These are phyloP conservation scores for Rhagologus leucostigma DNA, from an alignment of 2,113 vertebrate species.

Conservation along the genomic window DNA sequence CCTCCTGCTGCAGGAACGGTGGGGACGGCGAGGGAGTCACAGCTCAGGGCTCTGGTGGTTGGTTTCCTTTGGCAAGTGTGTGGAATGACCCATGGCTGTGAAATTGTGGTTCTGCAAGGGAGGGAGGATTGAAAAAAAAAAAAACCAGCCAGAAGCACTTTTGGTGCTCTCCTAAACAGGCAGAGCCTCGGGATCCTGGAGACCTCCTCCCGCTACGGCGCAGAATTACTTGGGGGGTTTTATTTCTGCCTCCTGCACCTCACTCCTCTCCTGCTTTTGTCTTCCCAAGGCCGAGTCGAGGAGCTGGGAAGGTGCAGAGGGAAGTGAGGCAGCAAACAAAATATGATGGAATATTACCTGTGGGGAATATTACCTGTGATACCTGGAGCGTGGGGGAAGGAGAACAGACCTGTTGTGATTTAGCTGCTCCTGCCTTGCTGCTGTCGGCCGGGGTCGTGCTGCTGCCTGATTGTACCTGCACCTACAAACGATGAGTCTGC, in stretches of 20 bases:
- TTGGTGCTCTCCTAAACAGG: background rate
- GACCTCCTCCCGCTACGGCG: background rate
- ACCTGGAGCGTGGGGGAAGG: background rate
- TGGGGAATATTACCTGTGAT: background rate
- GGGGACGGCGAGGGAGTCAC: background rate
- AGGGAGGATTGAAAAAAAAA: background rate
- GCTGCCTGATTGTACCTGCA: background rate
- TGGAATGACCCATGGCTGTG: background rate
- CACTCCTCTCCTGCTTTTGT: background rate
- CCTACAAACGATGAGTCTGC: background rate
- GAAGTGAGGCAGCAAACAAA: background rate
- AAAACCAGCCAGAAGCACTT: rapidly evolving
- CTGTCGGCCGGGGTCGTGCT: background rate
- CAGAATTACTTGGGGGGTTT: background rate
- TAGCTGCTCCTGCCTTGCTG: background rate
- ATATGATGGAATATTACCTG: background rate
- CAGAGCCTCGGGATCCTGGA: background rate
- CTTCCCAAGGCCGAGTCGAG: background rate
- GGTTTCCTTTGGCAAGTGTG: background rate
- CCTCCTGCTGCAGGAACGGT: background rate
- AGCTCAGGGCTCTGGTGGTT: rapidly evolving
- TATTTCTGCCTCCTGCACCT: background rate
- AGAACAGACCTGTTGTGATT: rapidly evolving
- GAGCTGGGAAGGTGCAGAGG: background rate
- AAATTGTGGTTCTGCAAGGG: background rate